Base-by-base conservation (phyloP, 2,888 invertebrate species). In the Xylocampa areola region DNA sequence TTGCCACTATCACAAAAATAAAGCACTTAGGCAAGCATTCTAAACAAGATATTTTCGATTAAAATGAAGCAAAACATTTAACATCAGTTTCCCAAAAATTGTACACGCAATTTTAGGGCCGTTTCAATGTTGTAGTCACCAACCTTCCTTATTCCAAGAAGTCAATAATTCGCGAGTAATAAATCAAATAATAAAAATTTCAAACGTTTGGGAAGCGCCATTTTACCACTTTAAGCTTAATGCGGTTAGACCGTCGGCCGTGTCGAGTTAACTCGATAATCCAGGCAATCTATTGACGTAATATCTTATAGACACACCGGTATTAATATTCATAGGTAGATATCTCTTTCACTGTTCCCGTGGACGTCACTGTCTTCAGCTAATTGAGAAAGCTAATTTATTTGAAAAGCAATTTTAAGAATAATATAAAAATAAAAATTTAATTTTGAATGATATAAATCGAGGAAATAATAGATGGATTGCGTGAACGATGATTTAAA, bases 201-300 rank as follows among this genome's bases (percentile, higher is more conserved):
- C 14, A 17, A 37, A 30, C 1, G 16, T 17, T 10, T 6, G 5
- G 5, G 16, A 36, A 50, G 68, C 69, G 55, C 30, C 51, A 70
- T 75, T 70, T 80, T 80, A 80, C 23, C 8, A 23, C 21, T 33
- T 4, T 21, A 16, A 19, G 39, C 13, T 16, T 79, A 79, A 79
- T 50, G 37, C 44, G 29, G 57, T 79, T 80, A 74, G 48, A 54
- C 25, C 47, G 70, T 48, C 57, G 76, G 73, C 61, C 75, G 76
- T 64, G 58, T 68, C 52, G 54, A 68, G 68, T 67, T 80, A 84
- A 84, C 71, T 80, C 73, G 68, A 82, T 83, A 73, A 82, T 60
- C 68, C 65, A 23, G 59, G 72, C 80, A 84, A 82, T 84, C 84
- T 80, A 74, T 77, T 71, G 66, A 55, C 67, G 59, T 76, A 79